phyloP scores from a whole-genome alignment of 2,113 vertebrate genomes.

The Festucalex cinctus region DNA sequence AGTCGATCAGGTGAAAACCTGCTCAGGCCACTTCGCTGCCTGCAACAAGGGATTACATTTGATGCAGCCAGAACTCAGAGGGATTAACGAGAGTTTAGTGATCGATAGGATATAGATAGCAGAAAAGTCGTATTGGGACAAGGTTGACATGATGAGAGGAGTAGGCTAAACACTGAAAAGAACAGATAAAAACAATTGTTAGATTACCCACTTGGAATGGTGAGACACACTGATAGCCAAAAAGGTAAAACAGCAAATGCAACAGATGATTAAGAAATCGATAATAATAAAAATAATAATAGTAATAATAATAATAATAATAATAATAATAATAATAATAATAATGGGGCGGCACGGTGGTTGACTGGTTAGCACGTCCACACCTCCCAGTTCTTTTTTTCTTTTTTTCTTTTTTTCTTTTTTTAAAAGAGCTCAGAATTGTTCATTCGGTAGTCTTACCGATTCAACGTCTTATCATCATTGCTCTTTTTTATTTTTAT shows the following conservation, averaged over 20 bases:
- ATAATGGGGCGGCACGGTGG: too few species aligned
- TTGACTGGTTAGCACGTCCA: too few species aligned
- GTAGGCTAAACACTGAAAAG: neutral
- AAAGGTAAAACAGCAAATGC: neutral
- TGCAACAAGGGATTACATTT: neutral
- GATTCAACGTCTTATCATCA: too few species aligned
- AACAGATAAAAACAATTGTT: neutral
- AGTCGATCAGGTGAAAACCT: neutral
- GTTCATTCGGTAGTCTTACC: too few species aligned
- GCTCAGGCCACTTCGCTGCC: neutral
- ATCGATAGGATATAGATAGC: neutral
- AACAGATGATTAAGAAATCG: neutral
- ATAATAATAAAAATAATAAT: too few species aligned
- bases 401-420: too few species aligned
- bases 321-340: too few species aligned
- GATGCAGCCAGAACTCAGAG: neutral
- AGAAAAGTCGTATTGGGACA: neutral
- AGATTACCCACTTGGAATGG: neutral
- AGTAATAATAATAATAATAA: too few species aligned
- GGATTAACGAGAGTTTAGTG: constrained; percentile 1
- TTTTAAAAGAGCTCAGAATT: too few species aligned
- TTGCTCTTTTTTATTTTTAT: too few species aligned
- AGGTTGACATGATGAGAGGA: neutral
- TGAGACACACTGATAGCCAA: neutral
- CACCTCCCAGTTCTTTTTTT: too few species aligned